Percentiles rank a stretch among this genome's conserved stretches.
These are phyloP conservation scores for Leptinotarsa rubiginosa DNA, from an alignment of 2,888 invertebrate genomes.

Conservation along the genomic window DNA sequence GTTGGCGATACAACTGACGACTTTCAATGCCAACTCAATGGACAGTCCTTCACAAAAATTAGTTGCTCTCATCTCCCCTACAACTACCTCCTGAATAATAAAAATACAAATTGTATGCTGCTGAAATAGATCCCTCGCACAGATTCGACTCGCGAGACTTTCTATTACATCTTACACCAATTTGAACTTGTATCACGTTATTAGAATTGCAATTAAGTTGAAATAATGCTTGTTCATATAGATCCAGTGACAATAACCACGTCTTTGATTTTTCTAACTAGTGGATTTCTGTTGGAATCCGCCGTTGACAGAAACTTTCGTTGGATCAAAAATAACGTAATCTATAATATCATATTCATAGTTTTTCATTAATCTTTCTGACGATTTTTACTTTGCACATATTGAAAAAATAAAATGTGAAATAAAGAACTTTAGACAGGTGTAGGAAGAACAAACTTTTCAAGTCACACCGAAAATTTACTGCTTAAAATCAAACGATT, in stretches of 20 bases:
- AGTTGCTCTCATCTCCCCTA: conserved; percentile 13
- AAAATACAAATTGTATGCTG: conserved; percentile 17
- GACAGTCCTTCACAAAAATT: not conserved
- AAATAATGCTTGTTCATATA: not conserved
- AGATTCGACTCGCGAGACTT: conserved; percentile 20
- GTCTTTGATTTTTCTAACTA: not conserved
- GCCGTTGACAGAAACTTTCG: too few relatives aligned
- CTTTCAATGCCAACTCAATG: too few relatives aligned
- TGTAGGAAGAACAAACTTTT: too few relatives aligned
- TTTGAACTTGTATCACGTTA: conserved; percentile 23
- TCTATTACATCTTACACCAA: conserved; percentile 23
- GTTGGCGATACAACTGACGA: too few relatives aligned
- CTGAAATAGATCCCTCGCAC: conserved; percentile 7
- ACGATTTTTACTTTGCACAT: too few relatives aligned
- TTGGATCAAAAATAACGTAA: too few relatives aligned
- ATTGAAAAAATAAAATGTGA: too few relatives aligned
- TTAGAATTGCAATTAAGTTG: not conserved
- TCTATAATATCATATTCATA: too few relatives aligned
- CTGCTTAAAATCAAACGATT: too few relatives aligned
- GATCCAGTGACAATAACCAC: conserved; percentile 22
- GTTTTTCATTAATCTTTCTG: too few relatives aligned
- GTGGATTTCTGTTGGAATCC: not conserved
- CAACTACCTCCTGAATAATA: not conserved
- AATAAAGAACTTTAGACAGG: too few relatives aligned
- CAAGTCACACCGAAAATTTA: too few relatives aligned